A percentile compares a stretch with the other conserved stretches of the same genome.
phyloP scores from a whole-genome alignment of 2,888 invertebrate genomes.

The Meghimatium bilineatum region DNA sequence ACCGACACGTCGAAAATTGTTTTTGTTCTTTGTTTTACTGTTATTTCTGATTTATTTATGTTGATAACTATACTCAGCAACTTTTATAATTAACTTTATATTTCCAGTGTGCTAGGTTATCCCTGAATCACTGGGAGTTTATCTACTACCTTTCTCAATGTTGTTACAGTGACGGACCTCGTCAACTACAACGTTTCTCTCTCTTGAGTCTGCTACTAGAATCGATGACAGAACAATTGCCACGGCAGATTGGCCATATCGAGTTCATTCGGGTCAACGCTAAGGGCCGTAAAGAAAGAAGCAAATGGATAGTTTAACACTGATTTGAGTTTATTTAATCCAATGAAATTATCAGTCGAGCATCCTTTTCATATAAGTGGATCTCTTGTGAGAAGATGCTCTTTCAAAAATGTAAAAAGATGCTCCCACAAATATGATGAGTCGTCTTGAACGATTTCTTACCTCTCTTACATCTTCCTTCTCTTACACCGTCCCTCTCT shows the following conservation, averaged over 20 bases:
- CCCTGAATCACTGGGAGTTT: too few species aligned
- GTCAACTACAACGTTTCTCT: background rate
- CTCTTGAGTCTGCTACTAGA: background rate
- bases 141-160: too few species aligned
- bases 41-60: too few species aligned
- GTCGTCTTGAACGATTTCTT: background rate
- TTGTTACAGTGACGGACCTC: background rate
- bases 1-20: too few species aligned
- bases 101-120: too few species aligned
- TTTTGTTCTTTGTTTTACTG: too few species aligned
- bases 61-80: too few species aligned
- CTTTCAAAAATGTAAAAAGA: background rate
- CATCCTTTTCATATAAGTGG: background rate
- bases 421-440: background rate
- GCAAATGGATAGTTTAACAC: background rate
- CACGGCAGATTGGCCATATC: background rate
- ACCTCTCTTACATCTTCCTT: background rate
- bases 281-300: background rate
- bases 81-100: too few species aligned
- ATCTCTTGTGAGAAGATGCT: background rate
- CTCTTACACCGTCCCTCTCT: background rate
- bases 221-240: background rate
- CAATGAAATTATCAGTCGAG: background rate
- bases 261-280: background rate
- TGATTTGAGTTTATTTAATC: slow-evolving; percentile 1